Base-by-base conservation (phyloP, 2,113 vertebrate species). In the Willisornis vidua region DNA sequence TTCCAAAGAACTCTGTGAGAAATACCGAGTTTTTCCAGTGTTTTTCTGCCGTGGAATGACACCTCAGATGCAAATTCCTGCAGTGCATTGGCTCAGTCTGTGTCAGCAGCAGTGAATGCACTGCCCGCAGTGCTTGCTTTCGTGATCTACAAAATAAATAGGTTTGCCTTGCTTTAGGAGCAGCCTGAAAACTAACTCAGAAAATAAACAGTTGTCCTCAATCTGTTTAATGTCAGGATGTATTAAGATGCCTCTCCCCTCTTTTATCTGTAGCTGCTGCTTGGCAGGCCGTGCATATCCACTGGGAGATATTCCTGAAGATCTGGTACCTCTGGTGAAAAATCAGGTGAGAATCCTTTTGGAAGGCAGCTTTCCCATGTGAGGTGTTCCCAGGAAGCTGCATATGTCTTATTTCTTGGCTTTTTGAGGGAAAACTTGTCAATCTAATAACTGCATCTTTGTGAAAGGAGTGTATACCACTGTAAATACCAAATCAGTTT, bases 201-300 rank as follows among this genome's bases (percentile, higher is more conserved):
- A 83, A 66, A 78, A 35, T 13, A 33, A 83, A 28, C n/a, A 68
- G 3, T 52, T 82, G 9, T 48, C 19, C 24, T 68, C 24, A 31
- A 6, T 65, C 22, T 81, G 13, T 86, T 70, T 39, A 29, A 41
- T 43, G n/a, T 57, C 67, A 81, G 29, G 39, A 23, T 1, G 0
- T n/a, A 49, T 18, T 71, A 37, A 80, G 84, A 72, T 71, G 19
- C 19, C 29, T 85, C 83, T 98, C 81, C 41, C 90, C 37, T 95
- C 41, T 46, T 93, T 46, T 92, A 49, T 35, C 54, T 85, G 3
- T 48, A 99, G 98, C 93, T 99, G 98, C 84, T 98, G 99, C 96
- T 97, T 99, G 82, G 99, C 99, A 84, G 99, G 99, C 65, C 98
- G 99, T 67, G 99, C 99, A 1, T 99, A 99, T 94, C 99, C 99